Base-by-base conservation (phyloP, 2,888 invertebrate genomes). In the Tetropium fuscum region DNA sequence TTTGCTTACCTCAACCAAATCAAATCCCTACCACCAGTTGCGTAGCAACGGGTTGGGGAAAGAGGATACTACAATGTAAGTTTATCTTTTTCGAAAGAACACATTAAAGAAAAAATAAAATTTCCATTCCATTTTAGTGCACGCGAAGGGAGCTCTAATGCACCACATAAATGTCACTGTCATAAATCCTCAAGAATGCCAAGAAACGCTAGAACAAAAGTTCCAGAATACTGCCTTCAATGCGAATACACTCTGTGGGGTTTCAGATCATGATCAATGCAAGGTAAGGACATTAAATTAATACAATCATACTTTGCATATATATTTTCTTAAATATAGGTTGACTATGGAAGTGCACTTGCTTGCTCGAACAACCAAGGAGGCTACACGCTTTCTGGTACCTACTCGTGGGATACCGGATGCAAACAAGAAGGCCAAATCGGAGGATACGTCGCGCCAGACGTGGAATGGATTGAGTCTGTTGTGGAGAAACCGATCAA, bases 21-120 rank as follows among this genome's bases (percentile, higher is more conserved):
- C 87, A 89, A 61, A 86, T 87, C 0, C 85, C 85, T 57, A 87
- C 87, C 58, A 71, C 73, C 60, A 87, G 87, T 47, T 94, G 94
- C 66, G 87, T 92, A 3, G 88, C 90, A 0, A 92, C 93, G 48
- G 94, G 94, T 44, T 94, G 93, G 93, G 93, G 93, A 68, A 92
- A 93, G 78, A 85, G 86, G 65, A 89, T 91, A 3, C 78, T 94
- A 45, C 88, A 90, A 87, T 87, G 93, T 94, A 83, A 86, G 85
- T 76, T 53, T 48, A 41, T 11, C 8, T 11, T 40, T 47, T n/a
- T n/a, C n/a, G n/a, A n/a, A n/a, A n/a, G n/a, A n/a, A n/a, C n/a
- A n/a, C n/a, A 6, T 27, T n/a, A 27, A 27, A 27, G n/a, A 27
- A 2, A 30, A 11, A 1, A 10, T 30, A 11, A 5, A 30, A 11